These are phyloP conservation scores for Strix uralensis DNA, from an alignment of 2,113 vertebrate species.

Conservation along the genomic window DNA sequence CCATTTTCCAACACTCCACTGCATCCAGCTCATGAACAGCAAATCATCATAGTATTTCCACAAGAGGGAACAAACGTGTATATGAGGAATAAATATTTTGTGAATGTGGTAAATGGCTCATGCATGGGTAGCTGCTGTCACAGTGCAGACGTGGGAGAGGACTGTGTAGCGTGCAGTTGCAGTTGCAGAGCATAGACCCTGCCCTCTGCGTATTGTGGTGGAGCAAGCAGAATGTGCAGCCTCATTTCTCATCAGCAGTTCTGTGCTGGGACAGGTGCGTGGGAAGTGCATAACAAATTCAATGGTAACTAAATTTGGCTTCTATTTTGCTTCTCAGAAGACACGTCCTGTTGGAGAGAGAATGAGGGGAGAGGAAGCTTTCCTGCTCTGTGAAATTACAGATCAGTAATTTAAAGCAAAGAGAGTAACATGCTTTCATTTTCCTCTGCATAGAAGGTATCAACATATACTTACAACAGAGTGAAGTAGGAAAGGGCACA, in stretches of 20 bases:
- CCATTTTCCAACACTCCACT: background rate
- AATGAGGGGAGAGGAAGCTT: background rate
- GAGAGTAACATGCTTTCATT: background rate
- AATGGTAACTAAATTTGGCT: background rate
- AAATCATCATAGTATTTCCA: background rate
- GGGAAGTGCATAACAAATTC: background rate
- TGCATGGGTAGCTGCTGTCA: background rate
- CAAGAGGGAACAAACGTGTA: fast-evolving
- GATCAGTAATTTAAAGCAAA: background rate
- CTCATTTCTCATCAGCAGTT: background rate
- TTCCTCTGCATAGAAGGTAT: background rate
- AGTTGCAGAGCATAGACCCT: background rate
- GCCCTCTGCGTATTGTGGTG: fast-evolving
- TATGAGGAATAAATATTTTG: background rate
- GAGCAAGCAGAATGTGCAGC: fast-evolving
- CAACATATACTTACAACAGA: background rate
- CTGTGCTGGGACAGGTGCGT: background rate
- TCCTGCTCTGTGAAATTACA: background rate
- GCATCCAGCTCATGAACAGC: background rate
- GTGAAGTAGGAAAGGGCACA: background rate
- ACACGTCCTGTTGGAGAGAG: background rate
- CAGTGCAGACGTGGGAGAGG: background rate
- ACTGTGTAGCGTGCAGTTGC: background rate
- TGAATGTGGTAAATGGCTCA: background rate
- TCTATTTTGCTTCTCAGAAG: background rate